Percentiles rank a stretch among this genome's conserved stretches.
phyloP scores from a whole-genome alignment of 2,888 invertebrate genomes.

The Piscicola geometra region DNA sequence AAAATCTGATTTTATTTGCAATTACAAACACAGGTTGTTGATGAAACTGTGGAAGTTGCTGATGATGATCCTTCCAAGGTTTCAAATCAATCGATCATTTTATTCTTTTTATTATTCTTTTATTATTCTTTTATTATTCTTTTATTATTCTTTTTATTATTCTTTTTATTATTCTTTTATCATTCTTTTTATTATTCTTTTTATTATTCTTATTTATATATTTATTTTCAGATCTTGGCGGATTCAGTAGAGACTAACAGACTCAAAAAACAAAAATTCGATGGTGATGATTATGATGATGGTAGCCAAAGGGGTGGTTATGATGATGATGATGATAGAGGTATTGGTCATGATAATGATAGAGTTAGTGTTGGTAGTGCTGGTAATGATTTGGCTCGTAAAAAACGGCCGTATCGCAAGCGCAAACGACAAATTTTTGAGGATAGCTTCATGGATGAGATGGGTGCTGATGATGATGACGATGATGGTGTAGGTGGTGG shows the following conservation, averaged over 20 bases:
- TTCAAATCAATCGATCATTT: not conserved
- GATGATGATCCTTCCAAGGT: too few species aligned
- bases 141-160: too few species aligned
- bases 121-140: not conserved
- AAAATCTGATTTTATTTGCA: too few species aligned
- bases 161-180: too few species aligned
- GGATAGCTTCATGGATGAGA: too few species aligned
- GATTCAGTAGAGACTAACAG: not conserved
- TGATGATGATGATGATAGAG: not conserved
- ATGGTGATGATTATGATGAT: not conserved
- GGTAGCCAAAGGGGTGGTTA: not conserved
- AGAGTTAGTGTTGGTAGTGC: not conserved
- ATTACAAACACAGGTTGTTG: too few species aligned
- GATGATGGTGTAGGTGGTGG: not conserved
- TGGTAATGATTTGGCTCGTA: not conserved
- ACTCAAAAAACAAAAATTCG: not conserved
- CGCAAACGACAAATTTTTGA: too few species aligned
- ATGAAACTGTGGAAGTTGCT: too few species aligned
- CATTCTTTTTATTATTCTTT: too few species aligned
- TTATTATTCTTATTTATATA: too few species aligned
- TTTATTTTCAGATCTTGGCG: not conserved
- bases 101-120: not conserved
- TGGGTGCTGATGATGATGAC: too few species aligned
- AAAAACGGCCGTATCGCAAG: too few species aligned
- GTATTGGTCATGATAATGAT: not conserved